phyloP scores from a whole-genome alignment of 2,888 invertebrate genomes.

The Hymenopus coronatus region DNA sequence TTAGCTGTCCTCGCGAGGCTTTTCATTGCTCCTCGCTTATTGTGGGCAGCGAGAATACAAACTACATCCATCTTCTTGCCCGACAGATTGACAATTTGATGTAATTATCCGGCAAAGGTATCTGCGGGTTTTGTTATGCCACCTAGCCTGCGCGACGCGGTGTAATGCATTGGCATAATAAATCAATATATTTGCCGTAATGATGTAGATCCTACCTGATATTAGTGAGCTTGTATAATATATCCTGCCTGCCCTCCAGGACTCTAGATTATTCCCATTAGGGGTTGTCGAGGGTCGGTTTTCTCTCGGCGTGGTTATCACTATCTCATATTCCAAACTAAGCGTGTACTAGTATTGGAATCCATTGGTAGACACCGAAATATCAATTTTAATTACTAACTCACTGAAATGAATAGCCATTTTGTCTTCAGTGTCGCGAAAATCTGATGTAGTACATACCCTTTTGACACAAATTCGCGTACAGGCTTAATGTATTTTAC shows the following conservation, averaged over 20 bases:
- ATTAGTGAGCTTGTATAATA: neutral
- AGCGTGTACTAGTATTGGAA: too few relatives aligned
- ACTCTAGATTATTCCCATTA: neutral
- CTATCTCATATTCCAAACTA: too few relatives aligned
- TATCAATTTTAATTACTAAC: too few relatives aligned
- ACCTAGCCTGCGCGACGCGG: neutral
- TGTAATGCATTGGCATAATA: neutral
- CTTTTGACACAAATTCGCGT: too few relatives aligned
- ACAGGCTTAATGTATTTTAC: too few relatives aligned
- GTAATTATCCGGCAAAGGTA: neutral
- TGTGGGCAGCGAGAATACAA: neutral
- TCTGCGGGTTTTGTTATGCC: neutral
- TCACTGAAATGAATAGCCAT: too few relatives aligned
- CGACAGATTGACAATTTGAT: neutral
- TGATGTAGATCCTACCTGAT: neutral
- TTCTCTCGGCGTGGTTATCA: neutral
- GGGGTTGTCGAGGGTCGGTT: neutral
- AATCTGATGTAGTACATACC: too few relatives aligned
- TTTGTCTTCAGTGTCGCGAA: too few relatives aligned
- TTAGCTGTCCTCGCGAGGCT: neutral
- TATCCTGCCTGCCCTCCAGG: neutral
- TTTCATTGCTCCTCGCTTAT: neutral
- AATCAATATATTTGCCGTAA: neutral
- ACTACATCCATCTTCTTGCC: neutral
- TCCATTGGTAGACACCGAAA: too few relatives aligned